Evolutionary conservation across 2,888 invertebrate genomes (phyloP).

Genomic region (Euplexia lucipara): DNA sequence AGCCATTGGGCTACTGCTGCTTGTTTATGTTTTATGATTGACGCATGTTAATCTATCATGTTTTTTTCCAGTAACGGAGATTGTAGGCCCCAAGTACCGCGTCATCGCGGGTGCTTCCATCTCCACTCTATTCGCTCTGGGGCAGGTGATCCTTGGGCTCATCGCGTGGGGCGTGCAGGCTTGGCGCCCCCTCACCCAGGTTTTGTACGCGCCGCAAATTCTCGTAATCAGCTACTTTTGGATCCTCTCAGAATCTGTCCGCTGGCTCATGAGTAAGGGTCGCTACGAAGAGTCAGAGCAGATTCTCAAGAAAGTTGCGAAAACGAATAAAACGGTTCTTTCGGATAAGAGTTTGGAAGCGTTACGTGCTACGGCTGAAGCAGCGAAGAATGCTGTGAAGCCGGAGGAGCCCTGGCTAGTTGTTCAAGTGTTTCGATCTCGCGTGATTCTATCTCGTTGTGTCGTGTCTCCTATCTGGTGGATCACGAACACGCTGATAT

Average conservation of each 20-base stretch:
- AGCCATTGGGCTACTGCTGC: too few species aligned
- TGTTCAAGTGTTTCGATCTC: conserved; percentile 77
- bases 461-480: conserved; percentile 91
- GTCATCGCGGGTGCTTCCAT: conserved; percentile 94
- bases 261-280: conserved; percentile 95
- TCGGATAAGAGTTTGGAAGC: conserved; percentile 89
- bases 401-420: conserved; percentile 81
- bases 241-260: conserved; percentile 94
- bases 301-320: conserved; percentile 92
- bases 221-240: conserved; percentile 93
- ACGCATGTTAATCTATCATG: neutral
- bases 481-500: conserved; percentile 93
- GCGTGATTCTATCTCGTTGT: conserved; percentile 77
- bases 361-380: conserved; percentile 80
- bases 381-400: conserved; percentile 75
- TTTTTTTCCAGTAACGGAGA: conserved; percentile 92
- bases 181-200: conserved; percentile 93
- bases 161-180: conserved; percentile 93
- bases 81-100: conserved; percentile 94
- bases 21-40: too few species aligned
- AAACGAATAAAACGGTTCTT: conserved; percentile 90
- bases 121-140: conserved; percentile 93
- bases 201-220: conserved; percentile 93
- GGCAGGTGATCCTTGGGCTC: conserved; percentile 93
- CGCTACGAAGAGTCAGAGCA: conserved; percentile 92